Conservation (phyloP, 2,888 invertebrate genomes). For the Pteria penguin region DNA sequence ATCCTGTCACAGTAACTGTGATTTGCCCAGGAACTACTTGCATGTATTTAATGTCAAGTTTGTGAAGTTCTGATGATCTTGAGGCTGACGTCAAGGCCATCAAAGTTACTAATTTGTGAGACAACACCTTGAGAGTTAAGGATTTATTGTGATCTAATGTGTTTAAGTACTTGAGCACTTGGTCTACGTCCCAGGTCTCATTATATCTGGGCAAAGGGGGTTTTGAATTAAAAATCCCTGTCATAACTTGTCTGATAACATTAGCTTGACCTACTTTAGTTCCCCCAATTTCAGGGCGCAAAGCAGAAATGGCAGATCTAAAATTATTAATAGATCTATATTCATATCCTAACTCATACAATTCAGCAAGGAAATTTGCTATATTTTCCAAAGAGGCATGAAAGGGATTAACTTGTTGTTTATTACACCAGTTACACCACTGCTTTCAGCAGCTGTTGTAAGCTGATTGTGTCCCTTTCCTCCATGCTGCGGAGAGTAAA, state of each 20-base stretch:
- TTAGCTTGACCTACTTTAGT: neutral
- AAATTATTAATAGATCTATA: neutral
- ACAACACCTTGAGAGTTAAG: neutral
- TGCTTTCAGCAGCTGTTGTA: too few species aligned
- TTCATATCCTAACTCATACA: neutral
- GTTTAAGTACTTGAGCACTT: neutral
- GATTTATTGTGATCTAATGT: neutral
- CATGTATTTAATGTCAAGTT: neutral
- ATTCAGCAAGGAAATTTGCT: neutral
- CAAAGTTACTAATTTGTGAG: neutral
- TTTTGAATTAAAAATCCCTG: neutral
- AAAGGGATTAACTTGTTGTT: too few species aligned
- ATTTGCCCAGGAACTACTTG: neutral
- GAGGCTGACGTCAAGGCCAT: neutral
- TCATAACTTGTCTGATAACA: neutral
- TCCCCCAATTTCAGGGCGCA: neutral
- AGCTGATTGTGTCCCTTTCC: constrained; percentile 3
- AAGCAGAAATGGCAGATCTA: neutral
- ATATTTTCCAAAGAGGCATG: too few species aligned
- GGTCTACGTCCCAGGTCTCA: neutral
- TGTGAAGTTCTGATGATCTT: neutral
- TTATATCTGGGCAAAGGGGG: neutral
- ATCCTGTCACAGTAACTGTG: neutral
- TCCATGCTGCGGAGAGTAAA: neutral
- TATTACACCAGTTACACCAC: too few species aligned